Evolutionary conservation across 2,113 vertebrate genomes (phyloP).

Genomic region (Junco hyemalis): DNA sequence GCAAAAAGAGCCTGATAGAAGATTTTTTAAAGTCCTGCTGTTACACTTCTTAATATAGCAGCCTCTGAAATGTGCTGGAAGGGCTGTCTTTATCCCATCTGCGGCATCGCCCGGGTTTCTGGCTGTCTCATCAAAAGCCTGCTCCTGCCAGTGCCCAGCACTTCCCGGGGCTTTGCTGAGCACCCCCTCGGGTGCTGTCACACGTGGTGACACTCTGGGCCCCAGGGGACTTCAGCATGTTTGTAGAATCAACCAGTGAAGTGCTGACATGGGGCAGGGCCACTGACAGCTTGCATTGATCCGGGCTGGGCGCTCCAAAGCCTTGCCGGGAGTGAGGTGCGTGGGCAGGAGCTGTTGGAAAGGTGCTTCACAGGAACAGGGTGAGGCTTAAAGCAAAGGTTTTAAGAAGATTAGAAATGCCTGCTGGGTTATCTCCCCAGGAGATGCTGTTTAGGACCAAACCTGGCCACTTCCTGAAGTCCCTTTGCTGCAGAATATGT

Average conservation of each 20-base stretch:
- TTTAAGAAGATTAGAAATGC: not conserved
- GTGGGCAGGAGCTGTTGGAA: not conserved
- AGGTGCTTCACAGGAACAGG: not conserved
- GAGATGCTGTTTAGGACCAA: not conserved
- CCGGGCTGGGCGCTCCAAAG: not conserved
- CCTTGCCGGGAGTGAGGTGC: accelerated
- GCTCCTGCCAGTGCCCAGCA: not conserved
- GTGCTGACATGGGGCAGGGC: not conserved
- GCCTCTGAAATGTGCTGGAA: conserved; percentile 2
- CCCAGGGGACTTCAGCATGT: not conserved
- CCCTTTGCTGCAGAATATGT: not conserved
- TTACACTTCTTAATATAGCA: conserved; percentile 28
- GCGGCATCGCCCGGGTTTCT: not conserved
- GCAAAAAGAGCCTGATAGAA: not conserved
- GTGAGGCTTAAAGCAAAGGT: not conserved
- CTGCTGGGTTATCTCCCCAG: not conserved
- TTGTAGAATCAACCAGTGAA: not conserved
- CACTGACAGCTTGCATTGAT: not conserved
- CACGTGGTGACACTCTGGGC: not conserved
- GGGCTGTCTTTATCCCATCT: not conserved
- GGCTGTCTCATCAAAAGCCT: conserved; percentile 14
- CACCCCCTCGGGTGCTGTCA: not conserved
- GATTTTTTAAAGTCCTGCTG: conserved; percentile 6
- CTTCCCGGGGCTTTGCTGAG: not conserved
- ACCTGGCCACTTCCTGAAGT: not conserved